These are phyloP conservation scores for Diabrotica virgifera DNA, from an alignment of 1,140 invertebrate genomes.

Conservation along the genomic window DNA sequence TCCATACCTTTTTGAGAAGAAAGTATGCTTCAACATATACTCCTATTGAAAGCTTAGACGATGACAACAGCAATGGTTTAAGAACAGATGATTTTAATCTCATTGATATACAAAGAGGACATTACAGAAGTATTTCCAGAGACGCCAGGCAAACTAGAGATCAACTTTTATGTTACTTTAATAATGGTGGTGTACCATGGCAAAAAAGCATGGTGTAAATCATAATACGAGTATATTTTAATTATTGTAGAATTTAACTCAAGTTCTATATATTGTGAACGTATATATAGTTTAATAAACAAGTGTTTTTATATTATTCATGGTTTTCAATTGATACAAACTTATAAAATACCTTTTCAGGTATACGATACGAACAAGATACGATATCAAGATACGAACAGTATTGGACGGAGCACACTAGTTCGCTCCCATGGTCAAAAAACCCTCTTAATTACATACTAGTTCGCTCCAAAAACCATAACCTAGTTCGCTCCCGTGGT, in stretches of 20 bases:
- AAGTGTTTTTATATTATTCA: too few relatives aligned
- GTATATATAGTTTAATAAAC: constrained; percentile 5
- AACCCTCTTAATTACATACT: too few relatives aligned
- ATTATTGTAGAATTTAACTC: constrained; percentile 14
- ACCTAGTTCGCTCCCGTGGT: too few relatives aligned
- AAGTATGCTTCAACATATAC: constrained; percentile 12
- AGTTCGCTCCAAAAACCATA: too few relatives aligned
- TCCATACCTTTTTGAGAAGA: constrained; percentile 33
- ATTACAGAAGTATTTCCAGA: constrained; percentile 15
- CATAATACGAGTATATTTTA: too few relatives aligned
- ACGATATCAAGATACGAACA: too few relatives aligned
- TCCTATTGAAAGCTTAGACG: constrained; percentile 17
- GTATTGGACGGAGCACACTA: too few relatives aligned
- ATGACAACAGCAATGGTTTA: constrained; percentile 17
- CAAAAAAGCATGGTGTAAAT: constrained; percentile 24
- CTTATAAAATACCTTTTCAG: too few relatives aligned
- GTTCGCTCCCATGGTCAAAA: too few relatives aligned
- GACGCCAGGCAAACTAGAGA: constrained; percentile 21
- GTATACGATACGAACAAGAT: too few relatives aligned
- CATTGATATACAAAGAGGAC: constrained; percentile 11
- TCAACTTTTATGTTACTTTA: constrained; percentile 20
- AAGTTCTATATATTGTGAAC: constrained; percentile 2
- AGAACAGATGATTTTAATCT: constrained; percentile 12
- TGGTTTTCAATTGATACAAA: too few relatives aligned
- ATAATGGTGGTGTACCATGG: constrained; percentile 26